Conservation (phyloP, 2,113 vertebrate genomes). For the Campylorhamphus procurvoides region DNA sequence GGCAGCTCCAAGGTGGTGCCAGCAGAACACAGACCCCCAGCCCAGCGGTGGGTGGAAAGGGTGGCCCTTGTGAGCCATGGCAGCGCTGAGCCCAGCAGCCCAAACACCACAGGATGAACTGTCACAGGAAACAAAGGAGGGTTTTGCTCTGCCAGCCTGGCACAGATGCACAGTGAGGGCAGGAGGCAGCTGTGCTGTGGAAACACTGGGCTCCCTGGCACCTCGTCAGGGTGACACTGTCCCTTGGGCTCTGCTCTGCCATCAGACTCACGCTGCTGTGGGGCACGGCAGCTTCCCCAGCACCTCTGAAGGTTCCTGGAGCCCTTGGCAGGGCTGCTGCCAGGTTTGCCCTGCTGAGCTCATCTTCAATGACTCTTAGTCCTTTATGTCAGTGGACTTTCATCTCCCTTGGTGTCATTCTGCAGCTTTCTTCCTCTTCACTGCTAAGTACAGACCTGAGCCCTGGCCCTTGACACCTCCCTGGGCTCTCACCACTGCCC, state of each 20-base stretch:
- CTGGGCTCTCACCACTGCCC: fast-evolving
- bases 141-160: not conserved
- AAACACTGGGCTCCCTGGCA: not conserved
- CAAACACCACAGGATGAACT: fast-evolving
- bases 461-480: not conserved
- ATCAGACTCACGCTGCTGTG: not conserved
- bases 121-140: not conserved
- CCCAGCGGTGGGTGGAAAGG: not conserved
- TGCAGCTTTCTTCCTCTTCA: not conserved
- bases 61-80: not conserved
- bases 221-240: not conserved
- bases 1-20: not conserved
- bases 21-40: not conserved
- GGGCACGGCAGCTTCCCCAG: no score
- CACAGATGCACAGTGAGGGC: fast-evolving
- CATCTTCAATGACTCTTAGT: no score
- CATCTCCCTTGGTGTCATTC: no score
- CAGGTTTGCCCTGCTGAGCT: not conserved
- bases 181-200: not conserved
- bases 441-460: fast-evolving
- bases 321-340: not conserved
- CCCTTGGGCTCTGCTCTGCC: not conserved
- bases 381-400: fast-evolving
- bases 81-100: not conserved
- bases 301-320: not conserved